Evolutionary conservation across 2,888 invertebrate genomes (phyloP), one percentile per base, ranked within the genome.

Genomic region (Tetragnatha montana): DNA sequence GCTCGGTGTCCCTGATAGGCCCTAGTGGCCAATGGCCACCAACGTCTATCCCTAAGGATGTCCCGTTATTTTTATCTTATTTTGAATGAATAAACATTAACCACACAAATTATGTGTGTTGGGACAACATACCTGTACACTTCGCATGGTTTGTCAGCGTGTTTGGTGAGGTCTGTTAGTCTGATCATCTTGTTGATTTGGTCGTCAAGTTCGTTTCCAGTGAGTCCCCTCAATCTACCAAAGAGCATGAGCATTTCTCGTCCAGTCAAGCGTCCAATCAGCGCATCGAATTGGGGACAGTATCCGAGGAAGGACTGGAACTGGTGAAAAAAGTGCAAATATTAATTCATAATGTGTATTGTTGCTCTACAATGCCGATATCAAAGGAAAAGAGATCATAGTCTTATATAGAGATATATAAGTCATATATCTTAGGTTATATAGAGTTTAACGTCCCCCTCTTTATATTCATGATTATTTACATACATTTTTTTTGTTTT

Each of bases 221-320:
- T 35, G 6, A 92, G 81, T n/a, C 92, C 92, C 80, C 92, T 69
- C 19, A 92, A 79, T n/a, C 88, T 60, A 74, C 84, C 91, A 91
- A 91, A 92, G 14, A 92, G 81, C 7, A 8, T 47, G 35, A 92
- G 70, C 79, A 87, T 91, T 86, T 92, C 92, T 60, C 90, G 60
- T 17, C 91, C 92, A 17, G 92, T 91, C 49, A 92, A 75, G 68
- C 86, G 86, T 86, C 95, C 95, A 92, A 97, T 96, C 75, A 98
- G 93, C 0, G 97, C 97, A 94, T 96, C 96, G 93, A 96, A 96
- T 94, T 98, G 98, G 0, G 98, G 98, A 93, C 98, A 98, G 94
- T 98, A 98, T 49, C 98, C 97, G 93, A 98, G 95, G 93, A 96
- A 97, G 4, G 81, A 76, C 74, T 91, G 91, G 69, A 91, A 91